A percentile compares a stretch with the other conserved stretches of the same genome.
phyloP scores from a whole-genome alignment of 1,140 invertebrate species.

The Dysdera silvatica region DNA sequence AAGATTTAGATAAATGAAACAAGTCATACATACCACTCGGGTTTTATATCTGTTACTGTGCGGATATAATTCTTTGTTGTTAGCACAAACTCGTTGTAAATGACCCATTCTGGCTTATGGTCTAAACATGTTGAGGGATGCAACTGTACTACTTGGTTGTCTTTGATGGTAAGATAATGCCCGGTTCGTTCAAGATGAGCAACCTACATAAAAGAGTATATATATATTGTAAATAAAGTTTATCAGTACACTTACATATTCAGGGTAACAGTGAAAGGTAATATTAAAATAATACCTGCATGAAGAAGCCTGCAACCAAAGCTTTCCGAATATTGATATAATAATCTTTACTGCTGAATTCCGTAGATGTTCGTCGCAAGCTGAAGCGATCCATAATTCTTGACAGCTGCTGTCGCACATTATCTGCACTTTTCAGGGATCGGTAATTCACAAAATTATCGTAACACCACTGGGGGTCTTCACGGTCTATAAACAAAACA shows the following conservation, averaged over 20 bases:
- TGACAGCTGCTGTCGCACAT: constrained; percentile 71
- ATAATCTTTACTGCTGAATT: constrained; percentile 97
- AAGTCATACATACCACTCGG: constrained; percentile 59
- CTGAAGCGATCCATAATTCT: constrained; percentile 88
- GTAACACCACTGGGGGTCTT: constrained; percentile 97
- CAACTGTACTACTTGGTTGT: constrained; percentile 97
- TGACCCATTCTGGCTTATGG: constrained; percentile 99
- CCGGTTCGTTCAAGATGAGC: constrained; percentile 91
- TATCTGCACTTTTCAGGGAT: constrained; percentile 87
- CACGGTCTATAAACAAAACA: constrained; percentile 48
- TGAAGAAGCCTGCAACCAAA: constrained; percentile 95
- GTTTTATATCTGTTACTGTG: constrained; percentile 97
- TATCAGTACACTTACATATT: not conserved
- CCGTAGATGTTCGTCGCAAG: constrained; percentile 88
- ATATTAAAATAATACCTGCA: constrained; percentile 67
- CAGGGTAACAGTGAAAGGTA: not conserved
- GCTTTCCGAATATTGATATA: constrained; percentile 98
- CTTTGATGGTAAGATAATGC: constrained; percentile 97
- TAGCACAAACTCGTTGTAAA: constrained; percentile 99
- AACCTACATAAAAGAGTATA: constrained; percentile 52
- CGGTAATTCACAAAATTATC: constrained; percentile 99
- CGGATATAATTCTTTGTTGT: constrained; percentile 99
- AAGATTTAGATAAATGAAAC: not conserved
- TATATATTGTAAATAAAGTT: not conserved
- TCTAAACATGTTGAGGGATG: constrained; percentile 98